Percentiles rank a stretch among this genome's conserved stretches.
phyloP scores from a whole-genome alignment of 2,113 vertebrate genomes.

The Lophochroa leadbeateri region DNA sequence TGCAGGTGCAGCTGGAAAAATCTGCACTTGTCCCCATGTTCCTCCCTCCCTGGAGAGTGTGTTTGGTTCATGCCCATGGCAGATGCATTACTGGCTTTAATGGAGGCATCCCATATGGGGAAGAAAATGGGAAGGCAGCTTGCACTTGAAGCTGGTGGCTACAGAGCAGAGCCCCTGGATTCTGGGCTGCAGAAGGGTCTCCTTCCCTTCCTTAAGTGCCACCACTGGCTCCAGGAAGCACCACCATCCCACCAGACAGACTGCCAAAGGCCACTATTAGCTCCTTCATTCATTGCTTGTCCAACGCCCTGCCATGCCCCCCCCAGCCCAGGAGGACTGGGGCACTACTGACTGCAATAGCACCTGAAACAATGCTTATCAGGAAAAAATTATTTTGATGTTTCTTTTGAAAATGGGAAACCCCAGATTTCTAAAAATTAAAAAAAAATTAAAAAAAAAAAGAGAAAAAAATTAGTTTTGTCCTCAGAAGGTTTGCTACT shows the following conservation, averaged over 20 bases:
- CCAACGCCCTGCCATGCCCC: neutral
- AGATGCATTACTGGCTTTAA: neutral
- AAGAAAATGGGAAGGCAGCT: neutral
- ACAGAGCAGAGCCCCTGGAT: neutral
- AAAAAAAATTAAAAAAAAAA: neutral
- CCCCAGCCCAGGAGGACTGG: neutral
- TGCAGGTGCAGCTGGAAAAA: neutral
- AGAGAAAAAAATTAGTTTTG: neutral
- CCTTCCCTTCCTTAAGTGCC: neutral
- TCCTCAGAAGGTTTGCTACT: neutral
- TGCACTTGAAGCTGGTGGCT: neutral
- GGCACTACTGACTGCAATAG: accelerated
- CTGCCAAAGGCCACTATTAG: accelerated
- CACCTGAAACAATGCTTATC: neutral
- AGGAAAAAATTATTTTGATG: neutral
- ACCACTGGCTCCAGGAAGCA: neutral
- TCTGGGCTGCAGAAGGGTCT: neutral
- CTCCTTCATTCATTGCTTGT: neutral
- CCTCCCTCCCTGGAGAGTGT: neutral
- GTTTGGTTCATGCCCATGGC: neutral
- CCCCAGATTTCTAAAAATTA: neutral
- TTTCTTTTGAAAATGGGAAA: neutral
- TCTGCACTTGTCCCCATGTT: neutral
- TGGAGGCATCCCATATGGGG: accelerated
- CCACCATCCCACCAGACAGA: neutral